Base-by-base conservation (phyloP, 2,797 vertebrate species). In the Gorsachius magnificus region DNA sequence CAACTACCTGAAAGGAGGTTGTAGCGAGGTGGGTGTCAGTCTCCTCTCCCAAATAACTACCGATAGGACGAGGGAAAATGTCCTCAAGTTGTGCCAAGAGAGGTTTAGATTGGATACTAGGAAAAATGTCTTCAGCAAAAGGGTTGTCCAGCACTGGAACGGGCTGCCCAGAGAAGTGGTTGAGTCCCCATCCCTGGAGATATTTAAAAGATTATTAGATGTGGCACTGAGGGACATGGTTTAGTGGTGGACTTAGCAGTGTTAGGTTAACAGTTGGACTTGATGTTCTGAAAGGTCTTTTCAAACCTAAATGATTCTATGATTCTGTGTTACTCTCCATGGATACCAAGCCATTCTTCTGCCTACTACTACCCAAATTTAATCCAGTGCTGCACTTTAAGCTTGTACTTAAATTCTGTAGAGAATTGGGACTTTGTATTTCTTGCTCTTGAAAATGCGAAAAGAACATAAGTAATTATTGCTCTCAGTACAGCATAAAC, bases 261-360 rank as follows among this genome's bases (percentile, higher is more conserved):
- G 57, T 5, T 60, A 36, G 4, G n/a, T 60, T 60, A 25, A 25
- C 10, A 5, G 57, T 16, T 36, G 15, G 57, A 60, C 15, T 25
- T 25, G 57, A 60, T 60, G 22, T 25, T 36, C n/a, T 36, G 25
- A 36, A 11, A 25, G 57, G 57, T 60, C 15, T 60, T 60, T 60
- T 17, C 24, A n/a, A 60, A 60, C 57, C 22, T 58, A 16, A 58
- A 58, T 10, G 6, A 16, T 58, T 58, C 22, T 35, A 35, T 60
- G 57, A 60, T 60, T 60, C 35, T 78, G 53, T 10, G 22, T 48
- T 76, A 26, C 58, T 78, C 74, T 90, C 88, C 91, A 79, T 84
- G 71, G 90, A 87, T 91, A 93, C 89, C 64, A 70, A 89, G 14
- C 35, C 66, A 74, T 85, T 70, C 46, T 91, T 63, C 81, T 89